These are phyloP conservation scores for Aspidiotus rigidus DNA, from an alignment of 2,888 invertebrate genomes.

Conservation along the genomic window DNA sequence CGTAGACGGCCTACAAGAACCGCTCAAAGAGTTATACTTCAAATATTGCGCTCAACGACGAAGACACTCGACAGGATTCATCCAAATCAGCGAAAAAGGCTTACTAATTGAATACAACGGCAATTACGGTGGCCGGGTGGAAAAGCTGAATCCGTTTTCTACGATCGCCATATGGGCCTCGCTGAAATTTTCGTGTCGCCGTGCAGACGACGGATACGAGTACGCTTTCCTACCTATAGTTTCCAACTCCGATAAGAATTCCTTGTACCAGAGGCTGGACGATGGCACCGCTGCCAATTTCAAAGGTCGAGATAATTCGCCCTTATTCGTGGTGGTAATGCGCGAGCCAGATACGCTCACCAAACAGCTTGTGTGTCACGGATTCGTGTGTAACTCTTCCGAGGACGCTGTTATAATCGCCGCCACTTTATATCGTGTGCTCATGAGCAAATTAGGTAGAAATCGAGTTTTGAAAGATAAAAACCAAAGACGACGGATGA, in stretches of 20 bases:
- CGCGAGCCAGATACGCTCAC: constrained; percentile 59
- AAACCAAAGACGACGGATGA: constrained; percentile 7
- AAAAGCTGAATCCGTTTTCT: constrained; percentile 65
- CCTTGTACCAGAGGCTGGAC: constrained; percentile 43
- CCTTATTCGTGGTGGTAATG: constrained; percentile 85
- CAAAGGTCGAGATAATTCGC: constrained; percentile 55
- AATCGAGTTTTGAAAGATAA: constrained; percentile 10
- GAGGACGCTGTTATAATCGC: constrained; percentile 88
- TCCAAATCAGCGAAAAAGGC: constrained; percentile 61
- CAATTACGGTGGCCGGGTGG: constrained; percentile 19
- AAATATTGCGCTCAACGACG: constrained; percentile 32
- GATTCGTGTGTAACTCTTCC: constrained; percentile 77
- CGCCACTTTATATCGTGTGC: constrained; percentile 78
- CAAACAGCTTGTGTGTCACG: constrained; percentile 78
- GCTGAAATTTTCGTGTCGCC: constrained; percentile 67
- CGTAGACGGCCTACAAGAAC: constrained; percentile 69
- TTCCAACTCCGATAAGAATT: constrained; percentile 60
- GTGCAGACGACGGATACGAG: constrained; percentile 42
- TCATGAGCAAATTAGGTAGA: constrained; percentile 51
- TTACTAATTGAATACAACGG: constrained; percentile 47
- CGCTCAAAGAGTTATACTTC: constrained; percentile 62
- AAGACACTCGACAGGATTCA: constrained; percentile 35
- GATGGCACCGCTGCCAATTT: constrained; percentile 36
- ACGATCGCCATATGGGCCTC: constrained; percentile 91
- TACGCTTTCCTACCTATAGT: constrained; percentile 78